A percentile compares a stretch with the other conserved stretches of the same genome.
phyloP scores from a whole-genome alignment of 2,113 vertebrate genomes.

The Hippoglossus stenolepis region DNA sequence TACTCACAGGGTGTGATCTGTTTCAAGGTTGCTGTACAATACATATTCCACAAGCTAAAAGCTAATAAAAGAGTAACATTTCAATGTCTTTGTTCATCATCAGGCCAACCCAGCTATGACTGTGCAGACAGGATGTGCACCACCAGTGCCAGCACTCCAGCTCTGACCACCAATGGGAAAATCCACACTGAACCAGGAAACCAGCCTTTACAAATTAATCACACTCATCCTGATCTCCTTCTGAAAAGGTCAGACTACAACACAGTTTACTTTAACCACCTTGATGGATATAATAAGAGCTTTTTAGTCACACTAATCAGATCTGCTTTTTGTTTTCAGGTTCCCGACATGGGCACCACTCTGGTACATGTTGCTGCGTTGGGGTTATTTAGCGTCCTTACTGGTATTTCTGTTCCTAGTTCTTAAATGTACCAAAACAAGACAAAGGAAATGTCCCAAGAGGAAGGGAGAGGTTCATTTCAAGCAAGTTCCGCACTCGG shows the following conservation, averaged over 20 bases:
- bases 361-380: conserved; percentile 72
- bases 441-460: neutral
- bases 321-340: conserved; percentile 45
- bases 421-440: conserved; percentile 15
- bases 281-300: neutral
- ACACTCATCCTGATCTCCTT: conserved; percentile 27
- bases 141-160: conserved; percentile 19
- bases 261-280: too few species aligned
- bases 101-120: conserved; percentile 67
- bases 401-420: conserved; percentile 48
- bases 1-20: neutral
- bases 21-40: neutral
- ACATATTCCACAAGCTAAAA: neutral
- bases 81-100: neutral
- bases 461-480: neutral
- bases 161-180: conserved; percentile 6
- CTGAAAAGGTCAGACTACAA: conserved; percentile 27
- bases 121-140: conserved; percentile 57
- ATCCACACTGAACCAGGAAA: conserved; percentile 1
- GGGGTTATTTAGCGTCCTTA: conserved; percentile 54
- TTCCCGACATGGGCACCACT: conserved; percentile 39
- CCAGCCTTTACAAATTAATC: conserved; percentile 16
- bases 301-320: neutral
- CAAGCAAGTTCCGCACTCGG: neutral
- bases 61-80: neutral